Conservation (phyloP, 1,140 invertebrate species). For the Anagrus nilaparvatae region DNA sequence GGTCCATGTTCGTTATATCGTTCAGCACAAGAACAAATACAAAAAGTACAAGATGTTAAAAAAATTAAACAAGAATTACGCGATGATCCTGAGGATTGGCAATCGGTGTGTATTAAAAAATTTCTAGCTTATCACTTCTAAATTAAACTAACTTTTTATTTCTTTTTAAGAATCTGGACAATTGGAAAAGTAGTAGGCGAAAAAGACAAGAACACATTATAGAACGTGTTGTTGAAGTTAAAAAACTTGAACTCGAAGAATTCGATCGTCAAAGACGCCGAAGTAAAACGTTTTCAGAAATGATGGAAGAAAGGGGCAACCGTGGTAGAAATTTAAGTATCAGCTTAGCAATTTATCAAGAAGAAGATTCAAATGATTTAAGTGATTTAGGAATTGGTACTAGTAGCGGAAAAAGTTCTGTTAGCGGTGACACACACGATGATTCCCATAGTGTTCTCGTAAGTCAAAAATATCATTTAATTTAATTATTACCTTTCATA, state of each 20-base stretch:
- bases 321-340: slow-evolving; percentile 45
- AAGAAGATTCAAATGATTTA: slow-evolving; percentile 72
- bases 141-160: not conserved
- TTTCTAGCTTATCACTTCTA: slow-evolving; percentile 4
- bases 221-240: slow-evolving; percentile 78
- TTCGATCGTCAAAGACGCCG: slow-evolving; percentile 58
- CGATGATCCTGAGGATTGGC: slow-evolving; percentile 85
- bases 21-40: slow-evolving; percentile 74
- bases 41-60: slow-evolving; percentile 74
- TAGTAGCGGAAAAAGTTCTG: slow-evolving; percentile 61
- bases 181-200: slow-evolving; percentile 85
- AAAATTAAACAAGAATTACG: slow-evolving; percentile 62
- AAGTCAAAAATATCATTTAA: slow-evolving; percentile 27
- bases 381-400: slow-evolving; percentile 73
- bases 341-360: slow-evolving; percentile 57
- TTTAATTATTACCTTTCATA: not conserved
- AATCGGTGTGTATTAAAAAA: slow-evolving; percentile 59
- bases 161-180: slow-evolving; percentile 71
- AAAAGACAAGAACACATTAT: slow-evolving; percentile 84
- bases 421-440: slow-evolving; percentile 60
- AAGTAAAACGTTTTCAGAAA: slow-evolving; percentile 89
- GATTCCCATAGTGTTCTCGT: slow-evolving; percentile 60
- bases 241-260: slow-evolving; percentile 71
- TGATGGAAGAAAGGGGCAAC: slow-evolving; percentile 75
- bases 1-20: slow-evolving; percentile 75